Conservation (phyloP, 2,113 vertebrate species). For the Sapajus apella region DNA sequence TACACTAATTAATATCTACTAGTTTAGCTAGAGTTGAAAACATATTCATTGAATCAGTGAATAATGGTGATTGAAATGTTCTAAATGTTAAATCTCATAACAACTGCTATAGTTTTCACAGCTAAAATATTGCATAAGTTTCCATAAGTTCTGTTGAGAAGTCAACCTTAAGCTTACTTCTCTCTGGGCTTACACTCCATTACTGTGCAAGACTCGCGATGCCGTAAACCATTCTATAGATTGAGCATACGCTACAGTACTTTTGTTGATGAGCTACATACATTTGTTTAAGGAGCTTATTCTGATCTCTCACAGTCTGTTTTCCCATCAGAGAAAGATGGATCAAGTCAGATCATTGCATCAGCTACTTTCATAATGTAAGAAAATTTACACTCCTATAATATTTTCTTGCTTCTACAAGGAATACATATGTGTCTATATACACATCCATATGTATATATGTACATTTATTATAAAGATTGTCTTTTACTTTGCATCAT, state of each 20-base stretch:
- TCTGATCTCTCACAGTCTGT: background rate
- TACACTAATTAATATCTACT: background rate
- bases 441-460: background rate
- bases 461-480: background rate
- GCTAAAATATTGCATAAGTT: background rate
- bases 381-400: background rate
- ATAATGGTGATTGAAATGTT: background rate
- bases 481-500: background rate
- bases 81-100: background rate
- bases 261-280: background rate
- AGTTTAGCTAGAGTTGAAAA: background rate
- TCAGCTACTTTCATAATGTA: background rate
- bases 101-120: background rate
- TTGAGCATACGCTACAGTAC: background rate
- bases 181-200: background rate
- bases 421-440: background rate
- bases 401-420: background rate
- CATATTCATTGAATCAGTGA: background rate
- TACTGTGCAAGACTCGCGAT: background rate
- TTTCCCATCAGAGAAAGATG: background rate
- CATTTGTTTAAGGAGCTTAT: background rate
- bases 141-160: background rate
- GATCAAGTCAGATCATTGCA: background rate
- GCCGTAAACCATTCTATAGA: background rate
- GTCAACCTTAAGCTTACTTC: background rate